Conservation (phyloP, 2,888 invertebrate species). For the Rhodophaea formosa region DNA sequence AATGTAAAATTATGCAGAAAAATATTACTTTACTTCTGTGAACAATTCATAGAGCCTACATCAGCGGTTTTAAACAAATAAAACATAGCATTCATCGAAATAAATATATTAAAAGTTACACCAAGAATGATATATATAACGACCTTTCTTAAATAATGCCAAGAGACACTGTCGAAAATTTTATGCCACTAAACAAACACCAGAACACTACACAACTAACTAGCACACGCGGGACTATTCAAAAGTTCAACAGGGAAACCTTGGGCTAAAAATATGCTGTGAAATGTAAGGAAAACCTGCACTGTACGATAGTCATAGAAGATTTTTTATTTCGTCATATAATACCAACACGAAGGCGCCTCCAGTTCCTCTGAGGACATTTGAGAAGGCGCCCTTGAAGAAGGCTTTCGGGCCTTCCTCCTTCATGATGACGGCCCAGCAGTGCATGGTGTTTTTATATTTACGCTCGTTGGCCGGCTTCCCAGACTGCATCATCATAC, state of each 20-base stretch:
- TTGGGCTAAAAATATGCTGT: not conserved
- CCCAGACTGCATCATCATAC: slow-evolving; percentile 99
- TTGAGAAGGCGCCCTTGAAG: slow-evolving; percentile 98
- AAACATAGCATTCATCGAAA: not conserved
- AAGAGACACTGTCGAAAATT: slow-evolving; percentile 15
- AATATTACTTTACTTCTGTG: no score
- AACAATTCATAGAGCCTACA: no score
- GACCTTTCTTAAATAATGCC: slow-evolving; percentile 22
- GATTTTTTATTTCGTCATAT: slow-evolving; percentile 91
- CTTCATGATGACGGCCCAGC: slow-evolving; percentile 90
- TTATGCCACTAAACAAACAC: not conserved
- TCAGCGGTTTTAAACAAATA: no score
- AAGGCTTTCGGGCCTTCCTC: slow-evolving; percentile 91
- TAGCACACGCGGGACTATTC: not conserved
- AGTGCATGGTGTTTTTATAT: slow-evolving; percentile 95
- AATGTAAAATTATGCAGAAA: no score
- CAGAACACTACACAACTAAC: not conserved
- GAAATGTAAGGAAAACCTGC: not conserved
- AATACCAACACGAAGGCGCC: slow-evolving; percentile 94
- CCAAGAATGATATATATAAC: slow-evolving; percentile 15
- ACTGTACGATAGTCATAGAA: slow-evolving; percentile 56
- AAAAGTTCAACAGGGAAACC: not conserved
- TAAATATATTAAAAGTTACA: slow-evolving; percentile 21
- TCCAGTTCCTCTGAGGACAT: slow-evolving; percentile 94
- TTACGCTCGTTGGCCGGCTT: slow-evolving; percentile 86